Conservation (phyloP, 1,140 invertebrate genomes). For the Carposina sasakii region DNA sequence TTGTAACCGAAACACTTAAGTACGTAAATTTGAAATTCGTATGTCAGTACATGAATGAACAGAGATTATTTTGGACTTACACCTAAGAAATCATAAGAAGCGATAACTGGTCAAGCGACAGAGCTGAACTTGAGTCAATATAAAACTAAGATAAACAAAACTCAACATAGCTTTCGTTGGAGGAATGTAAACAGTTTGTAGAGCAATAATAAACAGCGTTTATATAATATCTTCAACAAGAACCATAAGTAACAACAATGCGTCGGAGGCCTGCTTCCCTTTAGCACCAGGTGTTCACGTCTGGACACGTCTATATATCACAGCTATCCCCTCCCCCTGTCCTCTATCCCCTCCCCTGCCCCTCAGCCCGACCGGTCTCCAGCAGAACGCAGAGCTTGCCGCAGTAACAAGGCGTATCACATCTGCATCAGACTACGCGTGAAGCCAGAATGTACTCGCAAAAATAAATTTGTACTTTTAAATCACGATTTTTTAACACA, state of each 20-base stretch:
- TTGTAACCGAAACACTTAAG: constrained; percentile 54
- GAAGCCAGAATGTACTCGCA: constrained; percentile 4
- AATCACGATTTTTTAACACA: too few species aligned
- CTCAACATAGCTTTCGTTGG: constrained; percentile 64
- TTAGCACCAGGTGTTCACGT: constrained; percentile 52
- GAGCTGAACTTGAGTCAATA: constrained; percentile 47
- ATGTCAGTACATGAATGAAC: constrained; percentile 41
- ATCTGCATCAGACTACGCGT: too few species aligned
- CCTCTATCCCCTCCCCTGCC: too few species aligned
- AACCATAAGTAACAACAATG: constrained; percentile 54
- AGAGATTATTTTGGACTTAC: constrained; percentile 51
- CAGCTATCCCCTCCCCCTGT: constrained; percentile 29
- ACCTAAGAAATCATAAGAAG: constrained; percentile 51
- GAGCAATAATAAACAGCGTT: constrained; percentile 57
- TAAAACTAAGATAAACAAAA: constrained; percentile 66
- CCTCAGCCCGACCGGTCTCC: too few species aligned
- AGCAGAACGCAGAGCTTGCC: too few species aligned
- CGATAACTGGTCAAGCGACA: constrained; percentile 56
- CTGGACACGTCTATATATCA: constrained; percentile 44
- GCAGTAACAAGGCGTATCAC: too few species aligned
- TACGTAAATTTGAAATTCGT: constrained; percentile 60
- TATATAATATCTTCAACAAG: constrained; percentile 44
- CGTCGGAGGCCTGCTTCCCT: constrained; percentile 49
- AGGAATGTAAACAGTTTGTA: constrained; percentile 68
- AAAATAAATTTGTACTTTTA: constrained; percentile 43